Base-by-base conservation (phyloP, 37 sponge, comb jelly and placozoan species). In the Aphrocallistes beatrix region DNA sequence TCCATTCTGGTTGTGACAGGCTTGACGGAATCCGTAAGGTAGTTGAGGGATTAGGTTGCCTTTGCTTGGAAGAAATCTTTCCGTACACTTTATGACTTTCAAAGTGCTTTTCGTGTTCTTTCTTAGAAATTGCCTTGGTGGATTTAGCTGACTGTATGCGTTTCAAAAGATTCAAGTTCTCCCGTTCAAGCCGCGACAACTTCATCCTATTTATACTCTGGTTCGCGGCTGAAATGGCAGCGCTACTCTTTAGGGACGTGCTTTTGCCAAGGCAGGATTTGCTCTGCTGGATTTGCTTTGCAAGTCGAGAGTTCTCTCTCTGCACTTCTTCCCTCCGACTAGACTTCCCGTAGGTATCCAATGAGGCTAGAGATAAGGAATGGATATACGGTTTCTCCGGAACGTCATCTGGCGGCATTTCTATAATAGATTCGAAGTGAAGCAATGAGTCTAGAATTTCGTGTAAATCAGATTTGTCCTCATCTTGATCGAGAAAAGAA, bases 151-250 rank as follows among this genome's bases (percentile, higher is more conserved):
- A 60, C 21, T 60, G 75, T 21, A 60, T 60, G 17, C 75, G 75
- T 60, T 60, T 60, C 34, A 60, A 60, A 30, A 60, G 75, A 60
- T 60, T 60, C n/a, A 60, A 13, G n/a, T 60, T 60, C n/a, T 60
- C 75, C 75, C n/a, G 75, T 60, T 60, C 75, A 60, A 60, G 10
- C 34, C 17, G 17, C 6, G 75, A 25, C 21, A 60, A 60, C 3
- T 30, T 21, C n/a, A 30, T 60, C 34, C 21, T 60, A 60, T 3
- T 60, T 60, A 60, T 60, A 60, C 75, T 13, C 17, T 13, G 17
- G 10, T 6, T 19, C 10, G 75, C 75, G 3, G 8, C 75, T 13
- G 75, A 25, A 32, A 6, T 32, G 10, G 6, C n/a, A 13, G 34
- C 34, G 34, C 10, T 60, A 30, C 75, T 60, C 25, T 6, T 30